A percentile compares a stretch with the other conserved stretches of the same genome.
phyloP scores from a whole-genome alignment of 2,113 vertebrate species.

The Mugil cephalus region DNA sequence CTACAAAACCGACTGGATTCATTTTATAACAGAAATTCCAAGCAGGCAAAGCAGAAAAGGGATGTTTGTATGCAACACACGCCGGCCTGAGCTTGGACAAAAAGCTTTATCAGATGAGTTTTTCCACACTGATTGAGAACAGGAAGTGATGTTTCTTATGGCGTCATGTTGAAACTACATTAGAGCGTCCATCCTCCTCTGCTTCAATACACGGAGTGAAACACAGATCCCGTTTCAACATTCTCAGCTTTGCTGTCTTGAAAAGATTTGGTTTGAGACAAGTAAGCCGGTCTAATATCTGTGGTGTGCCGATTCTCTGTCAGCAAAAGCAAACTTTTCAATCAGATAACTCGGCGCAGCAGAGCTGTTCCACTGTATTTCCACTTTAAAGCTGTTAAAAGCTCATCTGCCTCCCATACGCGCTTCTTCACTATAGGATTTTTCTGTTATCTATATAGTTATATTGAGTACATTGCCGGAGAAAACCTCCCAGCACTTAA shows the following conservation, averaged over 20 bases:
- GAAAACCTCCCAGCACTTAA: background rate
- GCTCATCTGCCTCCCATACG: background rate
- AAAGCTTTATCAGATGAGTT: no score
- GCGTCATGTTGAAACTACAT: background rate
- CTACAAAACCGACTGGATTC: background rate
- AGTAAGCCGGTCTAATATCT: background rate
- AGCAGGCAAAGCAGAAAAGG: background rate
- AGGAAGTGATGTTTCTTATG: background rate
- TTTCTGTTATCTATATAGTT: background rate
- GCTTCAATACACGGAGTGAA: background rate
- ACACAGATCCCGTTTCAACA: background rate
- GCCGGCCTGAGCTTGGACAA: slow-evolving; percentile 2
- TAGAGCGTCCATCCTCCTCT: background rate
- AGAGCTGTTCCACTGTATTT: background rate
- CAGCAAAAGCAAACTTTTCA: background rate
- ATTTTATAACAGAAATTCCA: background rate
- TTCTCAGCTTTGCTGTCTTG: background rate
- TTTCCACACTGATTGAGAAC: background rate
- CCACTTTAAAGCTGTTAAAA: slow-evolving; percentile 6
- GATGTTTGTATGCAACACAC: slow-evolving; percentile 6
- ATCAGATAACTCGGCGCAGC: background rate
- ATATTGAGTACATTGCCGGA: background rate
- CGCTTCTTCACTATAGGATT: background rate
- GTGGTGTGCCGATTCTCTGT: background rate
- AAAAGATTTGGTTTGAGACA: background rate